Evolutionary conservation across 2,113 vertebrate genomes (phyloP).

Genomic region (Tor tambroides): DNA sequence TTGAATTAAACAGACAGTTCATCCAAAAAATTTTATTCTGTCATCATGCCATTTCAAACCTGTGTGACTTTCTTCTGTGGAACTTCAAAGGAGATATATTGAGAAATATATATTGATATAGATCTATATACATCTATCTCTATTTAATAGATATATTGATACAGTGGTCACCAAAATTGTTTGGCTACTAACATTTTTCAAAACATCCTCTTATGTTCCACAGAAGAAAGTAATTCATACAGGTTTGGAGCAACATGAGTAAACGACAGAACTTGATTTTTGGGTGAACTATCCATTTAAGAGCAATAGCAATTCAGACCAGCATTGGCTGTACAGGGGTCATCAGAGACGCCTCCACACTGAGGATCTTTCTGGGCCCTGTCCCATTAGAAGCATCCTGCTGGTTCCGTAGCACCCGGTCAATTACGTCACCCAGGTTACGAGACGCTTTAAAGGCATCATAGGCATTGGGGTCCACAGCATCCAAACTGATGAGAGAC

Average conservation of each 20-base stretch:
- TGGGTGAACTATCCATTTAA: not conserved
- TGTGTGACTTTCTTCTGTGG: not conserved
- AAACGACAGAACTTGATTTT: not conserved
- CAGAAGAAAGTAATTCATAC: not conserved
- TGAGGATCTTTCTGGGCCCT: slow-evolving; percentile 81
- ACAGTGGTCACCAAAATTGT: too few species aligned
- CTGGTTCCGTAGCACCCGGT: slow-evolving; percentile 89
- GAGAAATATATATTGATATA: not conserved
- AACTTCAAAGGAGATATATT: not conserved
- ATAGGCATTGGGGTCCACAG: slow-evolving; percentile 94
- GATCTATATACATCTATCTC: too few species aligned
- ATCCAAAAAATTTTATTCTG: not conserved
- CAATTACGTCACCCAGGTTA: slow-evolving; percentile 92
- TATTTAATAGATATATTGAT: too few species aligned
- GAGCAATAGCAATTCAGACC: slow-evolving; percentile 70
- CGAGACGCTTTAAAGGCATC: slow-evolving; percentile 97
- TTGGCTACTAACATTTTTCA: not conserved
- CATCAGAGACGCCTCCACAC: slow-evolving; percentile 90
- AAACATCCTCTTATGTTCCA: not conserved
- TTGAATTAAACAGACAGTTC: not conserved
- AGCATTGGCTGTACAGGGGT: slow-evolving; percentile 98
- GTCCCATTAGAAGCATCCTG: slow-evolving; percentile 83
- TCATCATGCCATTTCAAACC: not conserved
- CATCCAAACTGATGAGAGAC: slow-evolving; percentile 82
- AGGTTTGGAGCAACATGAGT: not conserved